Evolutionary conservation across 1,140 invertebrate genomes (phyloP).

Genomic region (Drosophila bocki): DNA sequence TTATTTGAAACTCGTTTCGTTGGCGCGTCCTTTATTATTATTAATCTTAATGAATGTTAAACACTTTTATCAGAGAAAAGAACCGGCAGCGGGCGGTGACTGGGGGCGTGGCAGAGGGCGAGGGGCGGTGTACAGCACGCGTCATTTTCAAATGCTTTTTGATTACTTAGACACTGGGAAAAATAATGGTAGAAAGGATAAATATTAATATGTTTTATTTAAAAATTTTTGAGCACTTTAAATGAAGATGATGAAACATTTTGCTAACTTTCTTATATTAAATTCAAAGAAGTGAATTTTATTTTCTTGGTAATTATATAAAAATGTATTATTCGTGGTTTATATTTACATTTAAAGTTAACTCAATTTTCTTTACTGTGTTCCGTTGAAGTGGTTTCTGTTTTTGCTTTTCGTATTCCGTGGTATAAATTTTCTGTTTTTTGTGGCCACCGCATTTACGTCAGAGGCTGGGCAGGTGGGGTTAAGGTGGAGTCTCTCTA

Average conservation of each 20-base stretch:
- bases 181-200: not conserved
- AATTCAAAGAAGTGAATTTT: not conserved
- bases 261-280: not conserved
- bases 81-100: constrained; percentile 30
- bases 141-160: constrained; percentile 70
- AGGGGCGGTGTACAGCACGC: constrained; percentile 57
- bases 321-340: not conserved
- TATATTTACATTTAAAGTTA: not conserved
- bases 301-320: not conserved
- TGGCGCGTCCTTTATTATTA: constrained; percentile 57
- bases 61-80: constrained; percentile 75
- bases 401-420: constrained; percentile 1
- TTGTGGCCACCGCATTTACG: constrained; percentile 56
- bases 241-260: not conserved
- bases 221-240: not conserved
- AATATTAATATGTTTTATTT: not conserved
- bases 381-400: constrained; percentile 25
- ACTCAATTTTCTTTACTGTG: not conserved
- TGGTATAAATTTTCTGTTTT: constrained; percentile 5
- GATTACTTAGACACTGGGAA: constrained; percentile 12
- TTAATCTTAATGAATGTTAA: constrained; percentile 84
- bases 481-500: constrained; percentile 25
- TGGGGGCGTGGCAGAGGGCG: constrained; percentile 5
- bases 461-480: constrained; percentile 46
- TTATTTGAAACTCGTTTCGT: constrained; percentile 72